Base-by-base conservation (phyloP, 2,888 invertebrate genomes). In the Nemurella pictetii region DNA sequence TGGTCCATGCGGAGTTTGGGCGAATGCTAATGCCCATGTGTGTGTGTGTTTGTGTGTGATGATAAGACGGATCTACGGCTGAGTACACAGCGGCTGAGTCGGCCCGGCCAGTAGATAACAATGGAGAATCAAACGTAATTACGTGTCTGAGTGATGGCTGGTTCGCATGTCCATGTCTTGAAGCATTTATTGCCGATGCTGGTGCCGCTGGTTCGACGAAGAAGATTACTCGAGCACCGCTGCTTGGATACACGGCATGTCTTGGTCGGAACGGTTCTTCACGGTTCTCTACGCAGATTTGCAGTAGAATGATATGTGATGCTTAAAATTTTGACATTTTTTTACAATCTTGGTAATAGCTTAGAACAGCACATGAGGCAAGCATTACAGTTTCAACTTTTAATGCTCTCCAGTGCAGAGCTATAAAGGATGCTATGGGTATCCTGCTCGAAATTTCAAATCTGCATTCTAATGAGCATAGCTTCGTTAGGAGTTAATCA, bases 51-150 rank as follows among this genome's bases (percentile, higher is more conserved):
- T 80, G 80, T 35, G 80, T 80, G 82, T 55, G 72, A 28, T 55
- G 55, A 81, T 81, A 82, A 78, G 28, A 29, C 78, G 82, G 82
- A 82, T 72, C 28, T 72, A 27, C 55, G 82, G 82, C 55, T 82
- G 55, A 82, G 82, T 82, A 55, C 55, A 55, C 82, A 82, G 25
- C 82, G 27, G 25, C 36, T 15, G 81, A 27, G 35, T 5, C 15
- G 72, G 82, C 55, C 55, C 20, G 55, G 55, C 55, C 55, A 25
- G 7, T 3, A 55, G 20, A 55, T 82, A 82, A 82, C 82, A 82
- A 82, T 82, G 82, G 82, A 72, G 82, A 82, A 82, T 82, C 82
- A 82, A 55, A 82, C 29, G 55, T 82, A 82, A 82, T 82, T 82
- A 82, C 28, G 55, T 72, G 55, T 82, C 26, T 82, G 82, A 82